phyloP scores from a whole-genome alignment of 2,113 vertebrate genomes.

The Mugil cephalus region DNA sequence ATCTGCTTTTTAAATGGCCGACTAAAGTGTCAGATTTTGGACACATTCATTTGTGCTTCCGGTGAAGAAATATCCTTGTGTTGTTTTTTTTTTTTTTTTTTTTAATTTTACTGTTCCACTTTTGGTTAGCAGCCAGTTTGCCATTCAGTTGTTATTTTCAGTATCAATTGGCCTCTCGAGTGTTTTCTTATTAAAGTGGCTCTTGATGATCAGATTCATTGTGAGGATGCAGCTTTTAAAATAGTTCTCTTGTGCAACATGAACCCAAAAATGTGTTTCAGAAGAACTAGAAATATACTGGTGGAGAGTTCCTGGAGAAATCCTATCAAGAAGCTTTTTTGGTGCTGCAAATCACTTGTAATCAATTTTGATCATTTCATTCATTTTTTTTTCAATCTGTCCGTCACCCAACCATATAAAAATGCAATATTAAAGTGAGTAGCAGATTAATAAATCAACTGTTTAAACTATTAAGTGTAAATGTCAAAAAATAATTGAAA shows the following conservation, averaged over 20 bases:
- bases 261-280: conserved; percentile 28
- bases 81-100: too few relatives aligned
- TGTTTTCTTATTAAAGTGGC: neutral
- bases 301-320: conserved; percentile 28
- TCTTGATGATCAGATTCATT: conserved; percentile 12
- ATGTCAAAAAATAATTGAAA: conserved; percentile 45
- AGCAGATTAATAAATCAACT: neutral
- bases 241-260: neutral
- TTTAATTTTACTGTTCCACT: neutral
- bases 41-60: neutral
- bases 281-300: conserved; percentile 22
- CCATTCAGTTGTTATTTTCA: conserved; percentile 14
- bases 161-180: neutral
- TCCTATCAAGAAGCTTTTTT: conserved; percentile 13
- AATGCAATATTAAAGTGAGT: conserved; percentile 14
- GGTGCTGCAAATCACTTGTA: conserved; percentile 3
- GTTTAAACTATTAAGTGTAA: conserved; percentile 32
- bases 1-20: conserved; percentile 37
- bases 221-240: conserved; percentile 10
- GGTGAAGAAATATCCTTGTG: neutral
- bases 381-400: neutral
- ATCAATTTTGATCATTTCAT: neutral
- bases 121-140: neutral
- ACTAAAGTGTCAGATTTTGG: conserved; percentile 2
- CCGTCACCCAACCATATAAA: neutral